phyloP scores from a whole-genome alignment of 2,113 vertebrate species.

The Chunga burmeisteri region DNA sequence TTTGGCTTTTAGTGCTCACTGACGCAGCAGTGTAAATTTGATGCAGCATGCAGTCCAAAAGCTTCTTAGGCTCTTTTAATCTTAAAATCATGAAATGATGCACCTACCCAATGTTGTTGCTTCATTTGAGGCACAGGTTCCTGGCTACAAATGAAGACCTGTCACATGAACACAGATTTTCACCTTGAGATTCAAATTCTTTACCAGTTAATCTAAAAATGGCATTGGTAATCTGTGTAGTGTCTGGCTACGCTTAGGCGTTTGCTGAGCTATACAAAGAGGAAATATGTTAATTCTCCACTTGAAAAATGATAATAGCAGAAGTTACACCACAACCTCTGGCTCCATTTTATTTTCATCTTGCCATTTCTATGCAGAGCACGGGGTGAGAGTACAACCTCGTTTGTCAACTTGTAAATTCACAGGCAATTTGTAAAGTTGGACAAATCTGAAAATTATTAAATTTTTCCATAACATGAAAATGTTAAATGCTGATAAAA shows the following conservation, averaged over 20 bases:
- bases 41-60: conserved; percentile 37
- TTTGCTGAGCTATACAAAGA: neutral
- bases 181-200: neutral
- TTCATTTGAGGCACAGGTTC: neutral
- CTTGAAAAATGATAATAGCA: neutral
- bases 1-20: conserved; percentile 43
- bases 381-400: neutral
- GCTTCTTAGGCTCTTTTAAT: conserved; percentile 60
- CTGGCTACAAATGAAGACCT: neutral
- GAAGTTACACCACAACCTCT: neutral
- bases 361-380: neutral
- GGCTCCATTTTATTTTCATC: neutral
- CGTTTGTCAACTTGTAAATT: neutral
- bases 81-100: conserved; percentile 33
- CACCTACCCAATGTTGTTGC: neutral
- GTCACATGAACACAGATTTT: neutral
- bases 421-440: neutral
- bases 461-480: neutral
- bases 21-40: conserved; percentile 44
- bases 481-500: neutral
- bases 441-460: neutral
- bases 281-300: neutral
- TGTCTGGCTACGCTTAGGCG: neutral
- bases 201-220: neutral
- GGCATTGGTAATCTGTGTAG: neutral